Base-by-base conservation (phyloP, 2,797 vertebrate genomes). In the Argya squamiceps region DNA sequence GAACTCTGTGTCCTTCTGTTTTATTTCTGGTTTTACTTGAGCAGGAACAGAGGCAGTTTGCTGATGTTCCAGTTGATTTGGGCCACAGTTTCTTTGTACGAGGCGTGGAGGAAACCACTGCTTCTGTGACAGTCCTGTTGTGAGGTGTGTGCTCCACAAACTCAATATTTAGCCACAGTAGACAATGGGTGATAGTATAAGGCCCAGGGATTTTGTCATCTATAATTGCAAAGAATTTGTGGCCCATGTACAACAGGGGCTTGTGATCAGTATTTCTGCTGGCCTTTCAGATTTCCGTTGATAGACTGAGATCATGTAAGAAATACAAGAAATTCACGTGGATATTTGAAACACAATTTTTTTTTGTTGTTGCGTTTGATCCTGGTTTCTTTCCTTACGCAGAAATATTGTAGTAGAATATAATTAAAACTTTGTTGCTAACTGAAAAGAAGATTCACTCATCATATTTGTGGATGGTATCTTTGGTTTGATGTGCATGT, bases 361-460 rank as follows among this genome's bases (percentile, higher is more conserved):
- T 71, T 46, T 20, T 63, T 70, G 20, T 67, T 67, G 43, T 63
- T 91, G 19, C 5, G 1, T 88, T 88, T 3, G 6, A 85, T 64
- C 15, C 39, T 55, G 6, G 2, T 76, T 79, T 63, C 19, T 75
- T 88, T 86, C 32, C 88, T 68, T 60, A 21, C 1, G 3, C 10
- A 55, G n/a, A 84, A 79, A 50, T 73, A 56, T 36, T 36, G 8
- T 55, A 21, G 20, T 27, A 77, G 34, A 89, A 58, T 73, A 43
- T 53, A 91, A 88, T 89, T 82, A 82, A 76, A 88, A 90, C 41
- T 77, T 92, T 30, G 30, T 17, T 92, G 30, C 46, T 70, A 71
- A 58, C 60, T 81, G 64, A 75, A 92, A 60, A 46, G 36, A 59
- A 49, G 58, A 79, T 83, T 89, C 67, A 26, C 41, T 55, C 14